Base-by-base conservation (phyloP, 2,888 invertebrate species). In the Zootermopsis nevadensis region DNA sequence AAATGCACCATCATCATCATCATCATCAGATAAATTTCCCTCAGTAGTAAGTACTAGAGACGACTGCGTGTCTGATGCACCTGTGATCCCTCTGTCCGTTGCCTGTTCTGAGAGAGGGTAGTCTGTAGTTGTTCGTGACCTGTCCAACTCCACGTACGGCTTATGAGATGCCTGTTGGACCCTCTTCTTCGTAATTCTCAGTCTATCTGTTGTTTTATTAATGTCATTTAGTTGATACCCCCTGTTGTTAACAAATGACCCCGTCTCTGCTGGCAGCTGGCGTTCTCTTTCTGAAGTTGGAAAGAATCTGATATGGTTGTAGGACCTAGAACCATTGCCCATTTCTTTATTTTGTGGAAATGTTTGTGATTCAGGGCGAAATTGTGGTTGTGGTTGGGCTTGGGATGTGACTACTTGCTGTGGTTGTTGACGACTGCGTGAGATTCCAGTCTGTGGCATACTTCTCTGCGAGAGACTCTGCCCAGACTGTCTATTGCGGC, bases 251-350 rank as follows among this genome's bases (percentile, higher is more conserved):
- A 93, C 93, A 87, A 96, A 96, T 0, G 96, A 95, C 0, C 95
- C 94, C 12, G 94, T 93, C 89, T 96, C 96, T 15, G 96, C 95
- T 0, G 94, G 92, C 1, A 94, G 92, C 88, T 95, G 95, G 87
- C 92, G 92, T 89, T 95, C 95, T 84, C 89, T 80, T 77, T 82
- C 83, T 38, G 77, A 66, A 33, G 67, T 24, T 38, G 60, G 27
- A 7, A 82, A 77, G 30, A 67, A 48, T 48, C 66, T 82, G 55
- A 66, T 22, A 77, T 82, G 77, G 15, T 24, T 77, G 67, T 81
- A 81, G 19, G 69, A 74, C 55, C 35, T 81, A 24, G 48, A 53
- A 8, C 12, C 27, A 30, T 27, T 33, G n/a, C 30, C 53, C 6
- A 2, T 30, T 31, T 74, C 74, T n/a, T 38, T 74, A 38, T 38